Base-by-base conservation (phyloP, 2,888 invertebrate species). In the Idaea biselata region DNA sequence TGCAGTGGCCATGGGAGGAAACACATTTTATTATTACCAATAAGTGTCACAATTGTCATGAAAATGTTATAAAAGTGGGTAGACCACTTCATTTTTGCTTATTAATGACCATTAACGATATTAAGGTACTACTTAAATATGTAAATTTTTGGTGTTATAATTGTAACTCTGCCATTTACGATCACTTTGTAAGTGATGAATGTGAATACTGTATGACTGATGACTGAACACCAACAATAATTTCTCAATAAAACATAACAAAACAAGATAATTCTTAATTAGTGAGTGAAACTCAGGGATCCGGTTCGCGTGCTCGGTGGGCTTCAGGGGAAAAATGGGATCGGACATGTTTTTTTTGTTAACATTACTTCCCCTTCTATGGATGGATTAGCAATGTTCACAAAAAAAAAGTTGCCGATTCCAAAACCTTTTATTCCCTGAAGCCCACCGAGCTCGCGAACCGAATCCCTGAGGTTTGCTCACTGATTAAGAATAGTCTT, bases 201-300 rank as follows among this genome's bases (percentile, higher is more conserved):
- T 58, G 58, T 58, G 58, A 58, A 58, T 58, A 58, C 18, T 58
- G 58, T 31, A 58, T 58, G 58, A 58, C n/a, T 58, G 58, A 58
- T 58, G 58, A 18, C 8, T 58, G 7, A 58, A 18, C 18, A 1
- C 2, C 17, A 58, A 58, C 58, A 58, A 58, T 58, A 16, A 4
- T 7, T 32, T 6, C 32, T 31, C 58, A 58, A 58, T 31, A 58
- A 18, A 58, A 58, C 31, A 58, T 18, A 18, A 18, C 2, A 31
- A 18, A 18, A 18, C 31, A 18, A 58, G 31, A 18, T 14, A 32
- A n/a, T n/a, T n/a, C n/a, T n/a, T n/a, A n/a, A n/a, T n/a, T n/a
- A n/a, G n/a, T n/a, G n/a, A n/a, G n/a, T n/a, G n/a, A n/a, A n/a
- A n/a, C n/a, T n/a, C n/a, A n/a, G n/a, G n/a, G n/a, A n/a, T n/a